Evolutionary conservation across 2,113 vertebrate genomes (phyloP).

Genomic region (Tyto alba): DNA sequence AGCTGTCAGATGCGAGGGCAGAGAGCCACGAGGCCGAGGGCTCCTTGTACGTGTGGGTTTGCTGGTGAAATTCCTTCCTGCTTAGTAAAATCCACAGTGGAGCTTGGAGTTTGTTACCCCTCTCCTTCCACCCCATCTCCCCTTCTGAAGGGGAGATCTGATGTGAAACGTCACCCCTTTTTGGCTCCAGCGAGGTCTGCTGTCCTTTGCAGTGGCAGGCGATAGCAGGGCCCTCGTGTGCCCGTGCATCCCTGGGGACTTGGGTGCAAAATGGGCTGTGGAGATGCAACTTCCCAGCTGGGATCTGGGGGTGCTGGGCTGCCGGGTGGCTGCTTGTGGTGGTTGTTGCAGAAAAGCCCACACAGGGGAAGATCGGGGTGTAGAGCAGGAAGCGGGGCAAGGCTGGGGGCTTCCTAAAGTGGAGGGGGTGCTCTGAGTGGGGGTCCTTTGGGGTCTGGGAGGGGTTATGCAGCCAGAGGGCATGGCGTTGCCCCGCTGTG

Average conservation of each 20-base stretch:
- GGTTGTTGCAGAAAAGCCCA: background rate
- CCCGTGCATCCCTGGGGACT: fast-evolving
- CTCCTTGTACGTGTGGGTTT: background rate
- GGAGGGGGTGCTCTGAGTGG: no score
- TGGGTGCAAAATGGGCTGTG: fast-evolving
- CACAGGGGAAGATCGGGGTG: background rate
- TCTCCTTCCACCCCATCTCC: background rate
- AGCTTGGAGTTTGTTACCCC: background rate
- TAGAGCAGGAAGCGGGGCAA: background rate
- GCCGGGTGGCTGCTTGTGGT: background rate
- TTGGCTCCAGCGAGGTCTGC: background rate
- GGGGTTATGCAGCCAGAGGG: background rate
- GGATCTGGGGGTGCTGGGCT: background rate
- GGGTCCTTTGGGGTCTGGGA: background rate
- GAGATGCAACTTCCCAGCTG: background rate
- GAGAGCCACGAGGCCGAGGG: background rate
- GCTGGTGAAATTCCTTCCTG: background rate
- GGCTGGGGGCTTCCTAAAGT: background rate
- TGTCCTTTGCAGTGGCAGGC: background rate
- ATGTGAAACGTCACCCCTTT: background rate
- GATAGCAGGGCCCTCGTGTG: fast-evolving
- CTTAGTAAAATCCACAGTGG: background rate
- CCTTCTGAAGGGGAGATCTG: background rate
- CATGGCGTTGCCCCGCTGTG: background rate
- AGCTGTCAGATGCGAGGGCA: background rate